Conservation (phyloP, 1,140 invertebrate genomes). For the Bombus fervidus region DNA sequence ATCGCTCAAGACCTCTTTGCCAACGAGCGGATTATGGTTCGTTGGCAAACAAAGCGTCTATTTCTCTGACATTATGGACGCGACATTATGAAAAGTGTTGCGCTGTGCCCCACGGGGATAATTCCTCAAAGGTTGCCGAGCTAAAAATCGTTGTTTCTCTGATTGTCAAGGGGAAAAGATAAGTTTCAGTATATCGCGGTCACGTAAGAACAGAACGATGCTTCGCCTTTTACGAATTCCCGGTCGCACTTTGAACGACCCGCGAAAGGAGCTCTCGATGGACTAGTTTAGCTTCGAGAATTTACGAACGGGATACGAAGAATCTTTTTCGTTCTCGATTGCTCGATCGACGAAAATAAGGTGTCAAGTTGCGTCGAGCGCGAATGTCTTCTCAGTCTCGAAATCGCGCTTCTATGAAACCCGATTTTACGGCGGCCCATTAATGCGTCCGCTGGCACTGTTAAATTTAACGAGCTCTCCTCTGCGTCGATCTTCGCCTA, state of each 20-base stretch:
- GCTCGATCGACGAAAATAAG: constrained; percentile 23
- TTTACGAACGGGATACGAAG: neutral
- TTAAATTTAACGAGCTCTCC: constrained; percentile 46
- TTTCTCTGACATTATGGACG: constrained; percentile 56
- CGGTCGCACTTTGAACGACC: neutral
- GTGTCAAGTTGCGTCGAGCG: neutral
- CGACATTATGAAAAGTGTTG: constrained; percentile 52
- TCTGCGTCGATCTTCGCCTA: neutral
- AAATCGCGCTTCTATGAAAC: constrained; percentile 18
- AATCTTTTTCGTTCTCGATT: neutral
- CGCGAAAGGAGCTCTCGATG: neutral
- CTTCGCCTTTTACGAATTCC: neutral
- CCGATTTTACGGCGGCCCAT: constrained; percentile 37
- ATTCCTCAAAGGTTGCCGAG: neutral
- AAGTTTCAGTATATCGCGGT: neutral
- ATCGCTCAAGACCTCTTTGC: constrained; percentile 15
- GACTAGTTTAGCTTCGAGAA: neutral
- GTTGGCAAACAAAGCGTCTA: constrained; percentile 38
- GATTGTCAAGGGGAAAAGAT: neutral
- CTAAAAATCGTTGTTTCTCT: neutral
- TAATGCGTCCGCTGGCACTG: constrained; percentile 27
- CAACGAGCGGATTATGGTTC: constrained; percentile 24
- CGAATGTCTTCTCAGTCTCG: neutral
- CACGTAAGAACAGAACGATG: neutral
- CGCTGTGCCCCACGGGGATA: neutral